phyloP scores from a whole-genome alignment of 2,113 vertebrate genomes.

The Mobula birostris region DNA sequence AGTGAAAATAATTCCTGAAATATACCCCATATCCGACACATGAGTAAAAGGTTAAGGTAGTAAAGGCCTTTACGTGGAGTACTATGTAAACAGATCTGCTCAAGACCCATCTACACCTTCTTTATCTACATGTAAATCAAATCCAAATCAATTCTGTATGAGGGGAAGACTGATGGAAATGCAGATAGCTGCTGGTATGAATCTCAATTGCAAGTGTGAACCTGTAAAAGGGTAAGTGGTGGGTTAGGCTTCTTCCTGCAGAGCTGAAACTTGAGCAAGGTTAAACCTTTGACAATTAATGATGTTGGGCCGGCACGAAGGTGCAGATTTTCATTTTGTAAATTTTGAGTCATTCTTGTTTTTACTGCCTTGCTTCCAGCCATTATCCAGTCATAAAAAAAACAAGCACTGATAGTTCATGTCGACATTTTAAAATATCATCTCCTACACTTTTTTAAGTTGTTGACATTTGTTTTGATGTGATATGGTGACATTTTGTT shows the following conservation, averaged over 20 bases:
- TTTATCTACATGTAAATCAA: neutral
- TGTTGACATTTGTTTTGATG: neutral
- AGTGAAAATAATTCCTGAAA: conserved; percentile 2
- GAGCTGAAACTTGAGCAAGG: neutral
- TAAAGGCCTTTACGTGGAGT: neutral
- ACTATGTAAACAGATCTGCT: neutral
- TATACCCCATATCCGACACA: neutral
- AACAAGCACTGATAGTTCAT: neutral
- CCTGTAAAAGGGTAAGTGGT: neutral
- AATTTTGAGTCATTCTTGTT: neutral
- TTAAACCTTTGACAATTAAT: neutral
- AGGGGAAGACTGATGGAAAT: neutral
- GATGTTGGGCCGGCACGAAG: neutral
- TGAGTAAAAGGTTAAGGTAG: neutral
- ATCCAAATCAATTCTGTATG: neutral
- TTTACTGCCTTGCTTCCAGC: neutral
- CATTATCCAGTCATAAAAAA: neutral
- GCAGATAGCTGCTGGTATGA: neutral
- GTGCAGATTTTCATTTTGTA: neutral
- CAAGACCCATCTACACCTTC: neutral
- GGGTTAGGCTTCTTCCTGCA: neutral
- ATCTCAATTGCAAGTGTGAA: neutral
- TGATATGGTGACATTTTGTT: neutral
- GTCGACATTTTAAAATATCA: neutral
- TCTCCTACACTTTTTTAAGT: neutral